phyloP scores from a whole-genome alignment of 1,140 invertebrate genomes.

The Calephelis virginiensis region DNA sequence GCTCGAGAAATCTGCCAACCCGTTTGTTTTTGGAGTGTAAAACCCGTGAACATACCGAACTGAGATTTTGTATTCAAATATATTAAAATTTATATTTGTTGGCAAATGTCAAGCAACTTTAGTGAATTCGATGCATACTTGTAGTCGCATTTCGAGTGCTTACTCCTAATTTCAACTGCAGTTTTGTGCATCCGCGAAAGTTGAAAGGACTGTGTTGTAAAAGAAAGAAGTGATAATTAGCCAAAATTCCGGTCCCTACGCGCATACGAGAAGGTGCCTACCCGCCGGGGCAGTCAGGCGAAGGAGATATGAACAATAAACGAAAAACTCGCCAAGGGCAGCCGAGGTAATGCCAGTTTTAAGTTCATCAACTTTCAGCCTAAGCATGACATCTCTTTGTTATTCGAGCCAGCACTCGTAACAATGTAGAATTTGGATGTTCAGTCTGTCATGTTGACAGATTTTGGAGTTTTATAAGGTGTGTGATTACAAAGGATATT shows the following conservation, averaged over 20 bases:
- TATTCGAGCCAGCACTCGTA: slow-evolving; percentile 45
- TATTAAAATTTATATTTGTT: slow-evolving; percentile 78
- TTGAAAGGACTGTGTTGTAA: slow-evolving; percentile 79
- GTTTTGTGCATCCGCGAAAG: slow-evolving; percentile 79
- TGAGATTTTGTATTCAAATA: slow-evolving; percentile 78
- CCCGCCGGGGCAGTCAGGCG: slow-evolving; percentile 78
- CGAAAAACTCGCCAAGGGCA: slow-evolving; percentile 80
- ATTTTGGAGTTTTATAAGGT: slow-evolving; percentile 36
- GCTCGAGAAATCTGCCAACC: slow-evolving; percentile 78
- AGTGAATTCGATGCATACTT: slow-evolving; percentile 71
- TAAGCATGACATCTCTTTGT: slow-evolving; percentile 72
- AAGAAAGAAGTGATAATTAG: slow-evolving; percentile 77
- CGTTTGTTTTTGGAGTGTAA: slow-evolving; percentile 77
- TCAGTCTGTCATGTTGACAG: slow-evolving; percentile 60
- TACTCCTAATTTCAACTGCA: slow-evolving; percentile 76
- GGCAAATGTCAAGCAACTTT: slow-evolving; percentile 73
- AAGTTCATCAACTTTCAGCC: slow-evolving; percentile 54
- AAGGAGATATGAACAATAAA: slow-evolving; percentile 80
- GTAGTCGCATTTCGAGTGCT: slow-evolving; percentile 71
- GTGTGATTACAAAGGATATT: slow-evolving; percentile 42
- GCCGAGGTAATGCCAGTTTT: slow-evolving; percentile 75
- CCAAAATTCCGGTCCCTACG: slow-evolving; percentile 83
- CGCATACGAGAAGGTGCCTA: slow-evolving; percentile 80
- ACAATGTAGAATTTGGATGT: slow-evolving; percentile 48
- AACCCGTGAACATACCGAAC: slow-evolving; percentile 74